Evolutionary conservation across 2,888 invertebrate species (phyloP).

Genomic region (Drosophila anomelani): DNA sequence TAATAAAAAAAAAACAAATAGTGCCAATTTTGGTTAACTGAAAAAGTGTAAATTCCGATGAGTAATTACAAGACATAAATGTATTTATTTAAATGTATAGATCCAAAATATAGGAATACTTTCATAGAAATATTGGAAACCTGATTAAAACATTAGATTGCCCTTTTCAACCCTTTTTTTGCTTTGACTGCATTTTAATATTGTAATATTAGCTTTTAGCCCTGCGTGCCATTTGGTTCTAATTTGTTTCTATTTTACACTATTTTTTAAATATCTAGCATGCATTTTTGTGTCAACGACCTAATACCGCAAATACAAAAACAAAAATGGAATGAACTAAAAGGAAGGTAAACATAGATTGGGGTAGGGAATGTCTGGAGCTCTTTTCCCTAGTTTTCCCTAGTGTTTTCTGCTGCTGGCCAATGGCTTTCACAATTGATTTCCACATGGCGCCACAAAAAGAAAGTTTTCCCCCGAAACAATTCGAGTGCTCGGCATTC

Average conservation of each 20-base stretch:
- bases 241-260: conserved; percentile 9
- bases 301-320: conserved; percentile 19
- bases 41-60: background rate
- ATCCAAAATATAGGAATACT: background rate
- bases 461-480: conserved; percentile 37
- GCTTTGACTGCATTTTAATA: conserved; percentile 6
- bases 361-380: conserved; percentile 38
- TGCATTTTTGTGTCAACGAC: conserved; percentile 63
- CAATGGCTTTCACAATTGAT: conserved; percentile 42
- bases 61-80: background rate
- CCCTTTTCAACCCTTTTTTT: no score
- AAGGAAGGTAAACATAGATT: conserved; percentile 12
- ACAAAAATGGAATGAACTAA: conserved; percentile 24
- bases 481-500: conserved; percentile 30
- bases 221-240: conserved; percentile 22
- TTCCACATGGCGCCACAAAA: conserved; percentile 38
- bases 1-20: background rate
- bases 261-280: background rate
- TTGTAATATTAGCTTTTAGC: background rate
- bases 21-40: background rate
- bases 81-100: no score
- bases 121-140: background rate
- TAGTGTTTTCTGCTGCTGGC: background rate
- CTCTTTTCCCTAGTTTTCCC: background rate
- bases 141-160: background rate